Evolutionary conservation across 2,113 vertebrate genomes (phyloP).

Genomic region (Plecturocebus donacophilus): DNA sequence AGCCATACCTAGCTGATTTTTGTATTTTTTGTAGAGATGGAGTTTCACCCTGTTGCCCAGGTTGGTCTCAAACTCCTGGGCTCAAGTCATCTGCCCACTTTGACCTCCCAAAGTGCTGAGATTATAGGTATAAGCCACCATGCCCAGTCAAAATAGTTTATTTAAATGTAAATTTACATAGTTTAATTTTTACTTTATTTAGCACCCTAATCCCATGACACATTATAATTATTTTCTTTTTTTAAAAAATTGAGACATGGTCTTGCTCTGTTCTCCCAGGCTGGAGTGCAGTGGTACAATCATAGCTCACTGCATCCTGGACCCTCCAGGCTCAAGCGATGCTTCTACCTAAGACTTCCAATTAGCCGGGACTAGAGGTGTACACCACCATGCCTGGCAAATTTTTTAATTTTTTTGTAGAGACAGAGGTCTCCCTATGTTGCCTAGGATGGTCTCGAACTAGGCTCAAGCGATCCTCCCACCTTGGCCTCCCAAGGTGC

Average conservation of each 20-base stretch:
- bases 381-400: not conserved
- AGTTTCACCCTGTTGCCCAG: not conserved
- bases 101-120: not conserved
- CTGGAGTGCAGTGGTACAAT: too few relatives aligned
- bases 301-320: too few relatives aligned
- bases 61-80: not conserved
- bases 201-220: not conserved
- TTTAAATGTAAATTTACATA: conserved; percentile 22
- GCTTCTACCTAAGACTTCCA: too few relatives aligned
- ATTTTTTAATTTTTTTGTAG: not conserved
- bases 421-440: too few relatives aligned
- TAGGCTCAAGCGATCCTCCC: too few relatives aligned
- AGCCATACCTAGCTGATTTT: not conserved
- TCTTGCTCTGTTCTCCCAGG: too few relatives aligned
- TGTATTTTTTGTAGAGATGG: not conserved
- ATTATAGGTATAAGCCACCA: not conserved
- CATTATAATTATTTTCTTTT: not conserved
- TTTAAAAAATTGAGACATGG: too few relatives aligned
- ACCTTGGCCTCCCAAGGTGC: too few relatives aligned
- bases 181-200: conserved; percentile 31
- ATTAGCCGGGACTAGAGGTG: too few relatives aligned
- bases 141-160: not conserved
- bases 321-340: too few relatives aligned
- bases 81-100: not conserved
- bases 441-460: not conserved